Base-by-base conservation (phyloP, 2,113 vertebrate genomes). In the Crotalus horridus region DNA sequence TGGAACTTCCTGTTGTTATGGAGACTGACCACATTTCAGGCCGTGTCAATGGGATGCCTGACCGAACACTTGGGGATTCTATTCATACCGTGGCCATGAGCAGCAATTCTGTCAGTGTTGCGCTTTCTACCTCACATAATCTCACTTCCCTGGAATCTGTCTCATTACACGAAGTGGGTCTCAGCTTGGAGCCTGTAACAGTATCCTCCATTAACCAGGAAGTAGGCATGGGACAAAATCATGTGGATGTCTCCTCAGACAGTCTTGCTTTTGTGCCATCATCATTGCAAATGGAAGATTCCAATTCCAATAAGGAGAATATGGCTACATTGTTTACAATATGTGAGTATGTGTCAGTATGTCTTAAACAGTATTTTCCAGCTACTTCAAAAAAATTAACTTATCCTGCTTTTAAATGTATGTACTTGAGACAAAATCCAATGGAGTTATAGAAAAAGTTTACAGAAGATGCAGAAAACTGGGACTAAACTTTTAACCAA, bases 1-100 rank as follows among this genome's bases (percentile, higher is more conserved):
- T 99, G 85, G 99, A 99, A 95, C 98, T 99, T 55, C 98, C 99
- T 0, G 99, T 99, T 1, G 99, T 99, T 94, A 99, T 99, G 98
- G 99, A 99, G 74, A 97, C 98, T 0, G 98, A 99, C 90, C 99
- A 99, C 90, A 98, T 99, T 23, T 97, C 97, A 0, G 98, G 97
- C 12, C 96, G 98, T 26, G 97, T 98, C 94, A 94, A 51, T 26
- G 97, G 97, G 85, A 98, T 99, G 4, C 97, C 98, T 0, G 98
- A 98, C 61, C 98, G 97, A 54, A 96, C 98, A 54, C 98, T 99
- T 90, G 97, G 96, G 89, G 99, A 99, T 94, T 98, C 98, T 94
- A 98, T 99, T 93, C 99, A 99, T 95, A 95, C 98, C 0, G 98
- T 98, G 93, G 98, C 98, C 95, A 96, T 99, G 97, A 99, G 97